Evolutionary conservation across 2,797 vertebrate genomes (phyloP).

Genomic region (Falco novaeseelandiae): DNA sequence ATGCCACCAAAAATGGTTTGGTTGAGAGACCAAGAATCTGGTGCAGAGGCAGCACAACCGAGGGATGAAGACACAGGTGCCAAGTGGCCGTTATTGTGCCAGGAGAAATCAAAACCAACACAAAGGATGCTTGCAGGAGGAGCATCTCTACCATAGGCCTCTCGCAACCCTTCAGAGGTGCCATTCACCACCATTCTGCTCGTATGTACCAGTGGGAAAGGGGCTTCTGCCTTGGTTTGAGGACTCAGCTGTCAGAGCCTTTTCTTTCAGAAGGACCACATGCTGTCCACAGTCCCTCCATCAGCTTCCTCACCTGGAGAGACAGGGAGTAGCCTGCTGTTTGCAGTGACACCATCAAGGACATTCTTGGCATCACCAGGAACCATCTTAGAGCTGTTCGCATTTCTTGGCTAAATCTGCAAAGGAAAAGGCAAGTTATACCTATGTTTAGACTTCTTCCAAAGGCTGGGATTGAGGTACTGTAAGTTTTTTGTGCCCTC

Average conservation of each 20-base stretch:
- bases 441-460: not conserved
- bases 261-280: not conserved
- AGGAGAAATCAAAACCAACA: not conserved
- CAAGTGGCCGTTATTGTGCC: accelerated
- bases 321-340: not conserved
- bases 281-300: not conserved
- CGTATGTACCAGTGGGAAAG: accelerated
- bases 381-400: not conserved
- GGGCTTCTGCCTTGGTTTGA: not conserved
- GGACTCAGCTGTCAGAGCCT: not conserved
- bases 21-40: not conserved
- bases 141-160: accelerated
- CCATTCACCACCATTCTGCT: not conserved
- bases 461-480: not conserved
- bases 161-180: not conserved
- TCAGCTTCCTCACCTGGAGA: not conserved
- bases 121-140: not conserved
- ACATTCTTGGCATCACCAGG: not conserved
- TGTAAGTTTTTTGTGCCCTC: not conserved
- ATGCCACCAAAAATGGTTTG: accelerated
- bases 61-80: not conserved
- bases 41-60: not conserved
- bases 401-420: not conserved
- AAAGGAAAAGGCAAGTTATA: not conserved
- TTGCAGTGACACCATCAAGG: not conserved